Percentiles rank a stretch among this genome's conserved stretches.
Evolutionary conservation across 92 coral and sea anemone genomes (phyloP).

Genomic region (Epizoanthus ramosus): DNA sequence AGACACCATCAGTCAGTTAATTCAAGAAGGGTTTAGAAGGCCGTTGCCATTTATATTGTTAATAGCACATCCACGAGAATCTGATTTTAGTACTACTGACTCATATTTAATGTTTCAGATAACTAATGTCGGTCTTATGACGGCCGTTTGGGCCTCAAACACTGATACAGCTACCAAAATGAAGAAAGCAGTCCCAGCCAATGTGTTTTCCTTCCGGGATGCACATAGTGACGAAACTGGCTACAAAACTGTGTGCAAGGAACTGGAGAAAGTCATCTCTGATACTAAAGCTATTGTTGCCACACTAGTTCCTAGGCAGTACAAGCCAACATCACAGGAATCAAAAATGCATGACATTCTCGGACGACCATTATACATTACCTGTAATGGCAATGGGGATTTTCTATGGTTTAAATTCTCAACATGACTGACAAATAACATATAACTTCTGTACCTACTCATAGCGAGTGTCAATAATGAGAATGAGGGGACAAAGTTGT

Average conservation of each 20-base stretch:
- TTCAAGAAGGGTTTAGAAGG: no score
- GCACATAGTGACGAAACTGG: constrained; percentile 50
- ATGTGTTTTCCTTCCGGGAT: constrained; percentile 42
- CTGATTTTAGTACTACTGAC: no score
- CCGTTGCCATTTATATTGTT: no score
- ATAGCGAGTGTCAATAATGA: no score
- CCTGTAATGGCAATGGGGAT: constrained; percentile 45
- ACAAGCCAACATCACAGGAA: not conserved
- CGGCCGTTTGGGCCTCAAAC: constrained; percentile 49
- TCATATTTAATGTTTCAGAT: no score
- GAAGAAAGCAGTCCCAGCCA: constrained; percentile 42
- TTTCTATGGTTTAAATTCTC: no score
- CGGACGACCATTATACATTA: constrained; percentile 38
- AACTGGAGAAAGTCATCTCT: constrained; percentile 6
- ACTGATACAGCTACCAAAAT: constrained; percentile 11
- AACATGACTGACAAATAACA: no score
- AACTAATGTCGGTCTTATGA: constrained; percentile 27
- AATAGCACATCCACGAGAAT: no score
- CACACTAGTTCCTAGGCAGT: constrained; percentile 31
- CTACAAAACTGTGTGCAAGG: constrained; percentile 40
- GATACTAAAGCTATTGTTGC: constrained; percentile 28
- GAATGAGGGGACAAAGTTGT: no score
- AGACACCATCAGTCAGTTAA: no score
- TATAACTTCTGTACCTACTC: no score
- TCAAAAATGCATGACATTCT: not conserved